Evolutionary conservation across 2,888 invertebrate species (phyloP).

Genomic region (Erannis defoliaria): DNA sequence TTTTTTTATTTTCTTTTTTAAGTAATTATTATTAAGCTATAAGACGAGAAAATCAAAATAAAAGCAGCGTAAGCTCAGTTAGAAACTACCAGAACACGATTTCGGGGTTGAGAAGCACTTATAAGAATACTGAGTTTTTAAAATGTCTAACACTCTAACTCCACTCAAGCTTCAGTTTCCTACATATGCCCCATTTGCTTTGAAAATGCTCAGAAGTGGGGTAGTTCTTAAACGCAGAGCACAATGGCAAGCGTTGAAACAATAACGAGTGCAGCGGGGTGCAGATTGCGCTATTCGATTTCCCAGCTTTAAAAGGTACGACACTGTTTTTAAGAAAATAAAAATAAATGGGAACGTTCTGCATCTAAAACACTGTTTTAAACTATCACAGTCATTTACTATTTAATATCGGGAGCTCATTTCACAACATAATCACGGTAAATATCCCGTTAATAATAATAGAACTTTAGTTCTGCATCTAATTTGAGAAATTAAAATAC

Average conservation of each 20-base stretch:
- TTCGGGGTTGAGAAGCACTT: neutral
- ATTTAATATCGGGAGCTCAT: no score
- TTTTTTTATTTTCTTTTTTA: no score
- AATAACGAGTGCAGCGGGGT: slow-evolving; percentile 62
- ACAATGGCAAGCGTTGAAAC: slow-evolving; percentile 60
- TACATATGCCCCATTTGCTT: slow-evolving; percentile 41
- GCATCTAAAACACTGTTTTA: no score
- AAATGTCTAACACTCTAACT: slow-evolving; percentile 10
- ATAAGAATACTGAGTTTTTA: neutral
- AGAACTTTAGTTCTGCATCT: slow-evolving; percentile 4
- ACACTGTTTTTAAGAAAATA: slow-evolving; percentile 27
- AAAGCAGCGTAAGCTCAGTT: neutral
- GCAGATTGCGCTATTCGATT: slow-evolving; percentile 51
- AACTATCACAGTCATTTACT: no score
- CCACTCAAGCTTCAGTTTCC: slow-evolving; percentile 19
- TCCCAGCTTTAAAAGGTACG: slow-evolving; percentile 48
- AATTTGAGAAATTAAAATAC: neutral
- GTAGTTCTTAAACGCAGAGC: slow-evolving; percentile 51
- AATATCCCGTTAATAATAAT: no score
- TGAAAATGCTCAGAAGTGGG: slow-evolving; percentile 50
- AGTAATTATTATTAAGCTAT: no score
- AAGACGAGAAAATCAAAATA: no score
- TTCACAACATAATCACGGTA: no score
- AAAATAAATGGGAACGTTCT: slow-evolving; percentile 7
- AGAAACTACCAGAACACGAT: neutral